Conservation (phyloP, 1,140 invertebrate genomes). For the Drosophila persimilis region DNA sequence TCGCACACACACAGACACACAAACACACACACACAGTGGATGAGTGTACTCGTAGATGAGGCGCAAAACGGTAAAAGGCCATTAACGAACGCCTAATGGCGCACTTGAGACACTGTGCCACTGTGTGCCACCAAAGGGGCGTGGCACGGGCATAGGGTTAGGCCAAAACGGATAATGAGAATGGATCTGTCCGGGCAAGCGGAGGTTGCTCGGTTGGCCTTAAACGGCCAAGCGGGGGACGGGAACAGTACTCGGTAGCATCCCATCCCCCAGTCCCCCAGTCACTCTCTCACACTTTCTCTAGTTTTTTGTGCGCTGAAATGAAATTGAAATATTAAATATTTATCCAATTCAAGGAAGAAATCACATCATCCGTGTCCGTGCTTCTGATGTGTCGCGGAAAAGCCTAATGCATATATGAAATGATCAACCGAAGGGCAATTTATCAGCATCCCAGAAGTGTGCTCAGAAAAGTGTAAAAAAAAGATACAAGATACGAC, state of each 20-base stretch:
- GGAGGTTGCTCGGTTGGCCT: constrained; percentile 1
- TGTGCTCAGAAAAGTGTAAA: constrained; percentile 61
- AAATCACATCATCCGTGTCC: constrained; percentile 64
- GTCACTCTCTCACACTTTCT: not conserved
- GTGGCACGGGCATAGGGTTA: constrained; percentile 40
- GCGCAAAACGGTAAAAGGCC: constrained; percentile 72
- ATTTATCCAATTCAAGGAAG: constrained; percentile 66
- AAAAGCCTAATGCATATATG: constrained; percentile 35
- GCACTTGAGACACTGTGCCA: constrained; percentile 64
- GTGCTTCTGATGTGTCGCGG: constrained; percentile 37
- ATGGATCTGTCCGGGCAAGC: constrained; percentile 27
- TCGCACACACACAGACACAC: not conserved
- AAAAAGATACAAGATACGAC: constrained; percentile 22
- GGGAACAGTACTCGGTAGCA: constrained; percentile 1
- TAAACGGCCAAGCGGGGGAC: constrained; percentile 57
- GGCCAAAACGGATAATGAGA: constrained; percentile 61
- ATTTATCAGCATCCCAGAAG: constrained; percentile 79
- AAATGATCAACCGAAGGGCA: constrained; percentile 71
- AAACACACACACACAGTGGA: not conserved
- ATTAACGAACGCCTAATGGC: constrained; percentile 77
- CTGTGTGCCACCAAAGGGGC: constrained; percentile 29
- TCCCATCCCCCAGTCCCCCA: not conserved
- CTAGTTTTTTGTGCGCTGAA: constrained; percentile 18
- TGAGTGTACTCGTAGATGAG: constrained; percentile 36
- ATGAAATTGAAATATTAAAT: constrained; percentile 78